phyloP scores from a whole-genome alignment of 2,797 vertebrate species.

The Scyliorhinus canicula region DNA sequence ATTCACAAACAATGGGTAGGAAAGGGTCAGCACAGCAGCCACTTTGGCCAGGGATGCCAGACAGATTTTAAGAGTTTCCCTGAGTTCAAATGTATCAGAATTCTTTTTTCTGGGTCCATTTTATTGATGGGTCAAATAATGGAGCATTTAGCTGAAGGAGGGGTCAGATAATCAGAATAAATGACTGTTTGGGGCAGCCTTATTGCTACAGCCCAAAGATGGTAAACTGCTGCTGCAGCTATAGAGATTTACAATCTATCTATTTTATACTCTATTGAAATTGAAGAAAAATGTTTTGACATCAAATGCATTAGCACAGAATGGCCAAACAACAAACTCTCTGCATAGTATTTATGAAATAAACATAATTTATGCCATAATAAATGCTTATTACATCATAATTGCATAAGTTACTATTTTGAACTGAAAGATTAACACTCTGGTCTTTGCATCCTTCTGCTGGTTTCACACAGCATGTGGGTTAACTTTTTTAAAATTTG shows the following conservation, averaged over 20 bases:
- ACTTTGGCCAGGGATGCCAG: neutral
- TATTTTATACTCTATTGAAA: neutral
- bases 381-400: neutral
- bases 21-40: neutral
- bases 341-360: neutral
- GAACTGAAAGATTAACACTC: neutral
- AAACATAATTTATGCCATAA: neutral
- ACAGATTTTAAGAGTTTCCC: neutral
- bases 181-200: neutral
- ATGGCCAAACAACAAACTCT: neutral
- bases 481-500: neutral
- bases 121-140: constrained; percentile 11
- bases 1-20: neutral
- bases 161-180: neutral
- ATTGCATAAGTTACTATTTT: neutral
- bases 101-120: neutral
- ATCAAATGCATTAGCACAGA: neutral
- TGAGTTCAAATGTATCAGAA: neutral
- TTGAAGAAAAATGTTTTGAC: neutral
- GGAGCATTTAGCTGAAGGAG: neutral
- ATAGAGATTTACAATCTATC: neutral
- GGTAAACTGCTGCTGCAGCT: neutral
- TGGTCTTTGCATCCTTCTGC: neutral
- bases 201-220: neutral
- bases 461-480: neutral